These are phyloP conservation scores for Lacerta viridis DNA, from an alignment of 2,797 vertebrate genomes.

Conservation along the genomic window DNA sequence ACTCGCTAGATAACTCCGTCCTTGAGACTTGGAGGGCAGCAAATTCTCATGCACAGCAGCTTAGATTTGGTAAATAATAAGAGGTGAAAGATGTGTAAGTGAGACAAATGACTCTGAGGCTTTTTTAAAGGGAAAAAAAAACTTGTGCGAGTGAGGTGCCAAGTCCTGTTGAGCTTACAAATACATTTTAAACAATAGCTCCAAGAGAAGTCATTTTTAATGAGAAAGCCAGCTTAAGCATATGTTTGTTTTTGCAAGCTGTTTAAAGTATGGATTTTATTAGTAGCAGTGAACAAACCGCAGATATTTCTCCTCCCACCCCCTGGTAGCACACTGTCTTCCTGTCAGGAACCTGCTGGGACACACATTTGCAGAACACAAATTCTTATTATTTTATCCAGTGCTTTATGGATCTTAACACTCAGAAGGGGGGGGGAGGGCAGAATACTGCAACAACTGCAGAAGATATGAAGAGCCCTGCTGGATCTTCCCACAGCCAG, in stretches of 20 bases:
- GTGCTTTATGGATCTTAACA: neutral
- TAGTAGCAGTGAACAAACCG: constrained; percentile 68
- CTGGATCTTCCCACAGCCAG: neutral
- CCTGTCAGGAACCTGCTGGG: constrained; percentile 52
- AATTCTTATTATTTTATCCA: constrained; percentile 40
- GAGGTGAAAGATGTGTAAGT: constrained; percentile 52
- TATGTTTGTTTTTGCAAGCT: constrained; percentile 71
- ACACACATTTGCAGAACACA: constrained; percentile 51
- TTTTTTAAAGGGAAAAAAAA: constrained; percentile 66
- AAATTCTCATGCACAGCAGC: constrained; percentile 53
- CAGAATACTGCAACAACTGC: neutral
- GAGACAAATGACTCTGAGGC: constrained; percentile 74
- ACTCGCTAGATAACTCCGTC: constrained; percentile 21
- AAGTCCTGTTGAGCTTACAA: constrained; percentile 62
- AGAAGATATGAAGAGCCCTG: neutral
- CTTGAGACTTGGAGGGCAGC: constrained; percentile 37
- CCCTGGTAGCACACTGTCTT: constrained; percentile 30
- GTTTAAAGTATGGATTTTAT: constrained; percentile 64
- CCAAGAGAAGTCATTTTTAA: constrained; percentile 57
- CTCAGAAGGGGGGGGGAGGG: too few relatives aligned
- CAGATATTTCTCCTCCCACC: neutral
- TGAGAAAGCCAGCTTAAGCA: constrained; percentile 48
- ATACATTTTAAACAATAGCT: constrained; percentile 39
- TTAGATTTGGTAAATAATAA: constrained; percentile 61
- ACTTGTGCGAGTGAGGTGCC: constrained; percentile 53